These are phyloP conservation scores for Rhyacophila evoluta DNA, from an alignment of 2,888 invertebrate species.

Conservation along the genomic window DNA sequence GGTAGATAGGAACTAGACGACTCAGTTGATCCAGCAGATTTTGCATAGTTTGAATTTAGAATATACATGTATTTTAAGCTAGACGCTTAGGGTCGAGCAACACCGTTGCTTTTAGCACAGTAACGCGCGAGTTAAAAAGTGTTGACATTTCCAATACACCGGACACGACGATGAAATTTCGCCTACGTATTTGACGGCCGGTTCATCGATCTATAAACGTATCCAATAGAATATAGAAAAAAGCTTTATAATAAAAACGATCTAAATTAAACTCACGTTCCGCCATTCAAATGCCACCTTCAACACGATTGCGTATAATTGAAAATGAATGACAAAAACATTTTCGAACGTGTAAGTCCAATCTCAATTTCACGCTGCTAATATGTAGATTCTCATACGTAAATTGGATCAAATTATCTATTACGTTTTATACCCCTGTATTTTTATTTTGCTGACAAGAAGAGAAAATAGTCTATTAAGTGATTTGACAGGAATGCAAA, in stretches of 20 bases:
- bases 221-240: background rate
- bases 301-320: background rate
- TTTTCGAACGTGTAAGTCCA: background rate
- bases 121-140: background rate
- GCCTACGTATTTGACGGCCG: background rate
- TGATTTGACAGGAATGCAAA: background rate
- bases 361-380: background rate
- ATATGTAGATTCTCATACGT: background rate
- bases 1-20: too few relatives aligned
- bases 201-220: background rate
- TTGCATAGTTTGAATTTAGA: too few relatives aligned
- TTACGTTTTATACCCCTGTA: background rate
- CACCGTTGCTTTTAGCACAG: too few relatives aligned
- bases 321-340: background rate
- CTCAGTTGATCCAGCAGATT: too few relatives aligned
- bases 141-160: background rate
- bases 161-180: background rate
- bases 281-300: background rate
- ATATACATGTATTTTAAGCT: too few relatives aligned
- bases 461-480: background rate
- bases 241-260: background rate
- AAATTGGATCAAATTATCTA: conserved; percentile 7
- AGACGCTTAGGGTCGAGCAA: too few relatives aligned
- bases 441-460: background rate
- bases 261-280: background rate